Percentiles rank a stretch among this genome's conserved stretches.
phyloP scores from a whole-genome alignment of 2,113 vertebrate genomes.

The Sinocyclocheilus anophthalmus region DNA sequence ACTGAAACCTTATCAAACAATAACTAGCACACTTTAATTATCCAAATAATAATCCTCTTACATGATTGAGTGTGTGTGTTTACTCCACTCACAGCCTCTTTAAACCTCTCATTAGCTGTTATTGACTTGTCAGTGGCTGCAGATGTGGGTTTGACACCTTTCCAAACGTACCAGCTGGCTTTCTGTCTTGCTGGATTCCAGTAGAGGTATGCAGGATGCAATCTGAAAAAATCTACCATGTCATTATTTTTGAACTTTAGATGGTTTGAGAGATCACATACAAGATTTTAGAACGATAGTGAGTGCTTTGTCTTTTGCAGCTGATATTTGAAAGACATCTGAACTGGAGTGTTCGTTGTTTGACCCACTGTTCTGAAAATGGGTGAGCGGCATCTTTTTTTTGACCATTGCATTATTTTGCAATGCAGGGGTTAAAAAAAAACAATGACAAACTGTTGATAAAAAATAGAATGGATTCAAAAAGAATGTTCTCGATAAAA shows the following conservation, averaged over 20 bases:
- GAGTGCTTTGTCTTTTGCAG: no score
- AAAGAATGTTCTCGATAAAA: not conserved
- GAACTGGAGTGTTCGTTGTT: no score
- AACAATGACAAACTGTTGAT: no score
- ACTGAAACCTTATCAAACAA: slow-evolving; percentile 13
- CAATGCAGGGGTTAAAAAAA: no score
- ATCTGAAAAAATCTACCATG: not conserved
- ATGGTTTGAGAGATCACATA: not conserved
- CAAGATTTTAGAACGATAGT: not conserved
- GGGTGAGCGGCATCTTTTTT: not conserved
- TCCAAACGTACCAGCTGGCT: slow-evolving; percentile 36
- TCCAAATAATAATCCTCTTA: not conserved
- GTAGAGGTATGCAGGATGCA: not conserved
- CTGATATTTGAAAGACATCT: not conserved
- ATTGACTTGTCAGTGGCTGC: slow-evolving; percentile 33
- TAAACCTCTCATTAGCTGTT: slow-evolving; percentile 33
- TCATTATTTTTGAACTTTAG: not conserved
- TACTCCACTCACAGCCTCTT: slow-evolving; percentile 9
- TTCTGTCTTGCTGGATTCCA: not conserved
- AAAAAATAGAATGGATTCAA: not conserved
- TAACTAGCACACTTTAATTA: slow-evolving; percentile 24
- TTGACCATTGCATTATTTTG: not conserved
- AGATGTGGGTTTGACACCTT: slow-evolving; percentile 30
- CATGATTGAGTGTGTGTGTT: slow-evolving; percentile 8
- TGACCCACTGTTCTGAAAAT: not conserved